Evolutionary conservation across 2,797 vertebrate species (phyloP).

Genomic region (Limosa lapponica): DNA sequence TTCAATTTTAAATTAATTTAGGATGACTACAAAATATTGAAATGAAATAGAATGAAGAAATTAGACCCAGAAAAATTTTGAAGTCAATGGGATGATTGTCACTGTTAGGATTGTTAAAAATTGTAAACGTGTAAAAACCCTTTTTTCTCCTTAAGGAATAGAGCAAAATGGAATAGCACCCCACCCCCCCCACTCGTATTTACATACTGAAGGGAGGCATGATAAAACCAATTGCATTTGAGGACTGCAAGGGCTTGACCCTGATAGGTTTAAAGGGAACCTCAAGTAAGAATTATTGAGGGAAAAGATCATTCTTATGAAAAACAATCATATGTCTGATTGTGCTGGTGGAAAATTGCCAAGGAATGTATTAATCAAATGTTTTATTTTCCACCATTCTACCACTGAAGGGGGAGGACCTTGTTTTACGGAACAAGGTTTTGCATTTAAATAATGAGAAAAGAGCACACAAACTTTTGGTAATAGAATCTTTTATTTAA

Average conservation of each 20-base stretch:
- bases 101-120: not conserved
- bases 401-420: not conserved
- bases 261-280: not conserved
- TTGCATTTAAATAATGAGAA: not conserved
- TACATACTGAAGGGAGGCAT: not conserved
- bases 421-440: not conserved
- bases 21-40: not conserved
- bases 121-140: not conserved
- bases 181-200: not conserved
- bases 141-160: not conserved
- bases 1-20: not conserved
- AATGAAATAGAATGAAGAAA: not conserved
- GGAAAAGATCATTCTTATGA: not conserved
- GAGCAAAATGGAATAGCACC: not conserved
- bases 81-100: not conserved
- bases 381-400: not conserved
- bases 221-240: not conserved
- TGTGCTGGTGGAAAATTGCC: not conserved
- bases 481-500: not conserved
- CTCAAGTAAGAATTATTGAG: not conserved
- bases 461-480: not conserved
- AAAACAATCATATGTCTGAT: not conserved
- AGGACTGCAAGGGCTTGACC: not conserved
- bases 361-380: not conserved
- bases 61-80: not conserved